A percentile compares a stretch with the other conserved stretches of the same genome.
phyloP scores from a whole-genome alignment of 2,888 invertebrate species.

The Ferdinandea cuprea region DNA sequence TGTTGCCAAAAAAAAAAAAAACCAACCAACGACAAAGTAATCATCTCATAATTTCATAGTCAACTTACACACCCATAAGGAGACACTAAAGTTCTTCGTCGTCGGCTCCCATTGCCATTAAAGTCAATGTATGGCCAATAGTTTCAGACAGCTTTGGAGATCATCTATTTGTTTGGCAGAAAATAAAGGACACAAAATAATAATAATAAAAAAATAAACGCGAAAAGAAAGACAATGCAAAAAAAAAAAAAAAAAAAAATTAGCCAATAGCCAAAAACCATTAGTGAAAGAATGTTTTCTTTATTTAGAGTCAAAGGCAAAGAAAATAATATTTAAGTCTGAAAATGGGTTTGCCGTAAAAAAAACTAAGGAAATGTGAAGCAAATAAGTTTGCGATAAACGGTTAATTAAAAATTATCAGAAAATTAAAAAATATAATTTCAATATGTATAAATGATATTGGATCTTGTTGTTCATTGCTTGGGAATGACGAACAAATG shows the following conservation, averaged over 20 bases:
- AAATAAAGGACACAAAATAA: slow-evolving; percentile 41
- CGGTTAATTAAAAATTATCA: neutral
- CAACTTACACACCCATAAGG: slow-evolving; percentile 65
- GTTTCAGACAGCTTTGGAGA: slow-evolving; percentile 52
- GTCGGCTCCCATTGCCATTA: slow-evolving; percentile 48
- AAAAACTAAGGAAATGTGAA: neutral
- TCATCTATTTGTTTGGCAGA: slow-evolving; percentile 61
- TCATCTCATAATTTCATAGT: slow-evolving; percentile 56
- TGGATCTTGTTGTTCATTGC: too few relatives aligned
- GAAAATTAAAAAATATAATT: neutral
- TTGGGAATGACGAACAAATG: too few relatives aligned
- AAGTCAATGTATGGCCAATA: slow-evolving; percentile 55
- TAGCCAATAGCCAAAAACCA: slow-evolving; percentile 66
- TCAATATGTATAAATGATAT: too few relatives aligned
- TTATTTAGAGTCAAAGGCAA: slow-evolving; percentile 55
- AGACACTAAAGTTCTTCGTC: slow-evolving; percentile 37
- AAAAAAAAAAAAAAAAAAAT: neutral
- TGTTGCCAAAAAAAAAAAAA: slow-evolving; percentile 45
- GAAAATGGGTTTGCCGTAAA: slow-evolving; percentile 46
- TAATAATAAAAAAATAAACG: neutral
- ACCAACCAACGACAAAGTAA: slow-evolving; percentile 19
- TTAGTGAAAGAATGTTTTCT: slow-evolving; percentile 64
- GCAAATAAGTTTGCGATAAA: neutral
- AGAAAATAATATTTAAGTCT: slow-evolving; percentile 42
- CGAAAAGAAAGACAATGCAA: neutral